phyloP scores from a whole-genome alignment of 2,797 vertebrate genomes.

The Urosaurus nigricauda region DNA sequence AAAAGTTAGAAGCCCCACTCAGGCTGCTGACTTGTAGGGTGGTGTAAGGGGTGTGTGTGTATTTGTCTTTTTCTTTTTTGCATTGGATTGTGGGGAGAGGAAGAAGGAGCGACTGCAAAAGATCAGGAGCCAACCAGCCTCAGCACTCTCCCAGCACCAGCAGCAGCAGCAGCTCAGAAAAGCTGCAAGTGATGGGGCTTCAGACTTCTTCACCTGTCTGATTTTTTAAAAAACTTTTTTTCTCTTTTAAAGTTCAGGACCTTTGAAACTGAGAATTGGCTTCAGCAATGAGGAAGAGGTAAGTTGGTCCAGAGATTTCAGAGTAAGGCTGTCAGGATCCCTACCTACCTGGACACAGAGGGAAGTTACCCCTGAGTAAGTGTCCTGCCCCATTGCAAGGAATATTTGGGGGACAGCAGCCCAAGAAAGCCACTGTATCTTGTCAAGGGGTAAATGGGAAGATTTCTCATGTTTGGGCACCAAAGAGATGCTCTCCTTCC shows the following conservation, averaged over 20 bases:
- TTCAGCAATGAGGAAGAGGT: not conserved
- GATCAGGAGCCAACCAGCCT: not conserved
- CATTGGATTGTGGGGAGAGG: not conserved
- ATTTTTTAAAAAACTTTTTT: not conserved
- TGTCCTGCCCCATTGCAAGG: not conserved
- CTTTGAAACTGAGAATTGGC: not conserved
- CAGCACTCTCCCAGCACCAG: not conserved
- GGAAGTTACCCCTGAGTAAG: not conserved
- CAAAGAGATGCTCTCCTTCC: not conserved
- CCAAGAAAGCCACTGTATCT: not conserved
- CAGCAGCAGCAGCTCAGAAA: not conserved
- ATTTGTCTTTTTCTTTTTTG: not conserved
- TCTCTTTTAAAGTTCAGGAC: not conserved
- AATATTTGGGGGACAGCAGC: not conserved
- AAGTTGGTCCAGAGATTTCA: not conserved
- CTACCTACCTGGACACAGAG: not conserved
- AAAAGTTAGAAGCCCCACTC: too few species aligned
- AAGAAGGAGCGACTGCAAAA: not conserved
- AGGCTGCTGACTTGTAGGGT: not conserved
- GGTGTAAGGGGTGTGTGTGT: too few species aligned
- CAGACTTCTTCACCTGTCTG: slow-evolving; percentile 19
- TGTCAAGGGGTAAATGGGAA: not conserved
- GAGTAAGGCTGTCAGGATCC: not conserved
- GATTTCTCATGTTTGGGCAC: not conserved
- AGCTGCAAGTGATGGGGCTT: not conserved